phyloP scores from a whole-genome alignment of 2,113 vertebrate species.

The Scolopax mira region DNA sequence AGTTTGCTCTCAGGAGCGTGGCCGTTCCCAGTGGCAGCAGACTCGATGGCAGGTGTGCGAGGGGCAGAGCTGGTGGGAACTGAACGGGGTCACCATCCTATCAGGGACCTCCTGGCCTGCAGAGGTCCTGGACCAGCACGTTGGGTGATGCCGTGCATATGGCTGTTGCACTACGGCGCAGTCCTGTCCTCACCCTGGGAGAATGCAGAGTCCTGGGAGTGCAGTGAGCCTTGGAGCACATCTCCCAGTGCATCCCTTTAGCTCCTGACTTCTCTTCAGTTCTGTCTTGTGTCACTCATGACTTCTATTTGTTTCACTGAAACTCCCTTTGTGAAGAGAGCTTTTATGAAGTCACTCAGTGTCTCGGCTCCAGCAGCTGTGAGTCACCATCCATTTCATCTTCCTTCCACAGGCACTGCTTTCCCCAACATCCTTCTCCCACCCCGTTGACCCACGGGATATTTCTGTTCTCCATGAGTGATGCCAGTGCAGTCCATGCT shows the following conservation, averaged over 20 bases:
- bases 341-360: neutral
- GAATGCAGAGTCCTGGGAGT: neutral
- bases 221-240: fast-evolving
- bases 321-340: neutral
- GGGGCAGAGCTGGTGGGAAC: neutral
- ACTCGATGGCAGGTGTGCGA: fast-evolving
- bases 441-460: fast-evolving
- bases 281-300: neutral
- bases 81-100: neutral
- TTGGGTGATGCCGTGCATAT: fast-evolving
- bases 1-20: neutral
- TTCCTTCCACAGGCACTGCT: neutral
- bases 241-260: neutral
- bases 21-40: fast-evolving
- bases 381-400: neutral
- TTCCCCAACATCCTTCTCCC: neutral
- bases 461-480: neutral
- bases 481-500: fast-evolving
- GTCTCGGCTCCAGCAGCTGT: neutral
- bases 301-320: neutral
- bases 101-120: neutral
- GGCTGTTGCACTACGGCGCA: fast-evolving
- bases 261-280: neutral
- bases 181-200: neutral
- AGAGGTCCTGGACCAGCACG: neutral